Percentiles rank a stretch among this genome's conserved stretches.
These are phyloP conservation scores for Anarsia innoxiella DNA, from an alignment of 2,888 invertebrate species.

Conservation along the genomic window DNA sequence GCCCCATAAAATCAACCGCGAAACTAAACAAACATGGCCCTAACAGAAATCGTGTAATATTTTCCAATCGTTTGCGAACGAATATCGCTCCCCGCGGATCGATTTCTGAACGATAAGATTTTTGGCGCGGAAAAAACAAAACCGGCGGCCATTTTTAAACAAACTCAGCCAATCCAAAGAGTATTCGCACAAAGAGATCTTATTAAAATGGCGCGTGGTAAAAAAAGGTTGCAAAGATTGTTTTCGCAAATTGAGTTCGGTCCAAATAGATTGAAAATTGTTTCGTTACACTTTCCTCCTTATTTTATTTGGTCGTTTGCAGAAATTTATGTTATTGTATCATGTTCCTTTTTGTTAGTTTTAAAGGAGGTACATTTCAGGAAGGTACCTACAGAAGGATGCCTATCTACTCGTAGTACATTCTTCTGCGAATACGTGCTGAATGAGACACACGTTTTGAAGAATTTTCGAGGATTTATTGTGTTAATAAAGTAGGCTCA, in stretches of 20 bases:
- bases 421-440: too few species aligned
- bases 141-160: not conserved
- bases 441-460: too few species aligned
- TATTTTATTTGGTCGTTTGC: conserved; percentile 12
- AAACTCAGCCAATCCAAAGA: not conserved
- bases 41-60: not conserved
- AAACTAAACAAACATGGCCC: not conserved
- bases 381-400: too few species aligned
- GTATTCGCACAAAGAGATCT: not conserved
- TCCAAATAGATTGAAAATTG: not conserved
- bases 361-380: too few species aligned
- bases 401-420: too few species aligned
- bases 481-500: too few species aligned
- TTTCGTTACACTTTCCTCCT: not conserved
- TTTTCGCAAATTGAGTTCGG: not conserved
- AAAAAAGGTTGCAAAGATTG: not conserved
- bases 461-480: too few species aligned
- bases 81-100: not conserved
- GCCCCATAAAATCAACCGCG: not conserved
- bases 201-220: not conserved
- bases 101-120: not conserved
- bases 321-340: too few species aligned
- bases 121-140: not conserved
- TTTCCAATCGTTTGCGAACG: too few species aligned
- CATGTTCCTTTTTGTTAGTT: too few species aligned